phyloP scores from a whole-genome alignment of 2,113 vertebrate species.

The Ameiurus melas region DNA sequence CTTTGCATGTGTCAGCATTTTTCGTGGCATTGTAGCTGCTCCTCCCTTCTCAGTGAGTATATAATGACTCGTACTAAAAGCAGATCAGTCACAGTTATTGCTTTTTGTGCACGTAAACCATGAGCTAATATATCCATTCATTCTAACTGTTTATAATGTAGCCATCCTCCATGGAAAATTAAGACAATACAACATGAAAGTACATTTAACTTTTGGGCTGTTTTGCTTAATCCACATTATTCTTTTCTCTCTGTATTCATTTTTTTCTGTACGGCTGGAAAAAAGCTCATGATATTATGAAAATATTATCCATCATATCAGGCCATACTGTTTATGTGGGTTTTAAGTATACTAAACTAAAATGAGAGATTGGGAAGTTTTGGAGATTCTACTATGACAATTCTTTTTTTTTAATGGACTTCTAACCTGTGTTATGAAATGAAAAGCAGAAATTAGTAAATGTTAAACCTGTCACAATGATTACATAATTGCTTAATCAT shows the following conservation, averaged over 20 bases:
- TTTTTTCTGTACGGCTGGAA: background rate
- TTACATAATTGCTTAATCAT: background rate
- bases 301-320: background rate
- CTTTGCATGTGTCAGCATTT: conserved; percentile 39
- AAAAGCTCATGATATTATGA: too few species aligned
- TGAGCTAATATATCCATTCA: background rate
- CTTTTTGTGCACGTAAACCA: background rate
- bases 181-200: background rate
- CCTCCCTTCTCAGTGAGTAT: conserved; percentile 40
- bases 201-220: background rate
- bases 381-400: background rate
- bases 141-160: background rate
- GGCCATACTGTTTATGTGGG: background rate
- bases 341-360: background rate
- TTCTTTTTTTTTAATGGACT: background rate
- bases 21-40: conserved; percentile 6
- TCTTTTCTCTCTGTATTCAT: background rate
- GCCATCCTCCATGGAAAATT: too few species aligned
- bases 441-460: background rate
- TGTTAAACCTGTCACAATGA: background rate
- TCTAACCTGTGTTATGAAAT: background rate
- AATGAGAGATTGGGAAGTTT: background rate
- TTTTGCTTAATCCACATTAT: background rate
- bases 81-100: background rate
- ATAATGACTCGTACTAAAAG: conserved; percentile 18